These are phyloP conservation scores for Candidula unifasciata DNA, from an alignment of 2,888 invertebrate genomes.

Conservation along the genomic window DNA sequence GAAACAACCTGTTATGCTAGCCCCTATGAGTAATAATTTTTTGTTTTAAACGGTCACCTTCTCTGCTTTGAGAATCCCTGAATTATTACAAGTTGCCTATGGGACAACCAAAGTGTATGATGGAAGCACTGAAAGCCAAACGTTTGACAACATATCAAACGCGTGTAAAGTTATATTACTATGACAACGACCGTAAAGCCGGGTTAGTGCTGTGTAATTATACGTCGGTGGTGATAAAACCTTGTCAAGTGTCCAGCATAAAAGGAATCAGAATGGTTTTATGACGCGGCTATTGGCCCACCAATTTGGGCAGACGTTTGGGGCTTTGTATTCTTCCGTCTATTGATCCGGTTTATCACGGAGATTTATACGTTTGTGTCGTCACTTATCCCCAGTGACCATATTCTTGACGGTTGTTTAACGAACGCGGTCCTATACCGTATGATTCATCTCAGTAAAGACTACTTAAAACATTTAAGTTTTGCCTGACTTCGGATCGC, in stretches of 20 bases:
- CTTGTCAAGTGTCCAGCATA: neutral
- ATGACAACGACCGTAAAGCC: neutral
- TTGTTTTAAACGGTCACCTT: no score
- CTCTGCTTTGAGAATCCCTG: no score
- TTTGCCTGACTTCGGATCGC: no score
- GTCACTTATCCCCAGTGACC: neutral
- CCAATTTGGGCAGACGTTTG: neutral
- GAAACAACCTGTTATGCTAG: no score
- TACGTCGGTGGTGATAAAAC: neutral
- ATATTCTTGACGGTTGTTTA: no score
- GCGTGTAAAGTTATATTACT: no score
- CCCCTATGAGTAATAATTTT: no score
- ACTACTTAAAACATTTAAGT: no score
- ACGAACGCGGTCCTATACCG: no score
- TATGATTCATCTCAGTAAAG: no score
- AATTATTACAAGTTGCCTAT: no score
- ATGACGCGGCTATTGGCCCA: neutral
- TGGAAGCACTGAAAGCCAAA: neutral
- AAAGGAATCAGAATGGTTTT: neutral
- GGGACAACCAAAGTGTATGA: neutral
- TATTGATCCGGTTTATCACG: neutral
- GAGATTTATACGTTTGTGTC: neutral
- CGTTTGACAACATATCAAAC: neutral
- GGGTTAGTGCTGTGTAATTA: neutral
- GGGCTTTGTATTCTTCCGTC: neutral